phyloP scores from a whole-genome alignment of 2,113 vertebrate genomes.

The Cottus gobio region DNA sequence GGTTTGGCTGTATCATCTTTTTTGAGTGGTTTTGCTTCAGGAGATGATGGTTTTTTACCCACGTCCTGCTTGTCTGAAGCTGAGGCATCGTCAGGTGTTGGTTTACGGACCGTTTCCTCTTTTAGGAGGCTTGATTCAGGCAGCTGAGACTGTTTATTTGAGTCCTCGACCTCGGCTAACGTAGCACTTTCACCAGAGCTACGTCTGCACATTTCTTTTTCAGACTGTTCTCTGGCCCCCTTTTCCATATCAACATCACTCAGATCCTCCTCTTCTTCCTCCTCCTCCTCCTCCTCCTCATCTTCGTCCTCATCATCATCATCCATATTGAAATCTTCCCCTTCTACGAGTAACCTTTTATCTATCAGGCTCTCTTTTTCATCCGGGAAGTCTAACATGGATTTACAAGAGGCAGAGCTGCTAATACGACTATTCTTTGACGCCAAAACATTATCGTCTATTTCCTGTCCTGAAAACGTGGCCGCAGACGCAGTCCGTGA shows the following conservation, averaged over 20 bases:
- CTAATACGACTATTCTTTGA: constrained; percentile 74
- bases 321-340: constrained; percentile 77
- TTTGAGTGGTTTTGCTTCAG: constrained; percentile 43
- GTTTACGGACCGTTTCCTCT: constrained; percentile 30
- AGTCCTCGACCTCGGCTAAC: constrained; percentile 66
- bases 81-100: constrained; percentile 41
- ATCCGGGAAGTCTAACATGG: constrained; percentile 69
- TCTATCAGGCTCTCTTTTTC: constrained; percentile 76
- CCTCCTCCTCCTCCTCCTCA: constrained; percentile 75
- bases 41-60: constrained; percentile 31
- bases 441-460: constrained; percentile 81
- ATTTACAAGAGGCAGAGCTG: constrained; percentile 60
- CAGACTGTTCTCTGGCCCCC: constrained; percentile 92
- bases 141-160: constrained; percentile 54
- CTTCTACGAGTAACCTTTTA: constrained; percentile 78
- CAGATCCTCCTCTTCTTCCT: constrained; percentile 82
- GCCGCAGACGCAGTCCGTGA: constrained; percentile 26
- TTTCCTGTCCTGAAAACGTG: constrained; percentile 49
- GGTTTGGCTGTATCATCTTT: constrained; percentile 26
- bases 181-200: constrained; percentile 51
- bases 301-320: constrained; percentile 78
- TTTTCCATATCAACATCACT: constrained; percentile 95
- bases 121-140: constrained; percentile 39
- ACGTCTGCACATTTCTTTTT: constrained; percentile 86
- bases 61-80: constrained; percentile 27